A percentile compares a stretch with the other conserved stretches of the same genome.
Conservation (phyloP, 2,113 vertebrate genomes). For the Seriola aureovittata region DNA sequence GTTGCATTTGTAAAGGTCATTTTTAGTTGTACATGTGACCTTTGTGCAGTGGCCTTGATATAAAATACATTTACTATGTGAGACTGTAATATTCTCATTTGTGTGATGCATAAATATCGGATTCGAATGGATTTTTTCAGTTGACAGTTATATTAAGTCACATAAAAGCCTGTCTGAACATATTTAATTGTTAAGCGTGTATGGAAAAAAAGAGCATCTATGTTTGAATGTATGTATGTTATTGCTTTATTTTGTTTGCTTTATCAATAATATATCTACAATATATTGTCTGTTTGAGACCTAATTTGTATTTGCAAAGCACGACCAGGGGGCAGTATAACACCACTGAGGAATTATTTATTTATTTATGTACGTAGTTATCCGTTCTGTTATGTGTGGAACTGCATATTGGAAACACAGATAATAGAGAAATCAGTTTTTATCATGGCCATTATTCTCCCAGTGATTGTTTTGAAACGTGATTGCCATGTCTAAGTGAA, state of each 20-base stretch:
- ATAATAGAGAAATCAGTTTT: neutral
- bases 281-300: neutral
- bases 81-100: conserved; percentile 17
- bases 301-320: neutral
- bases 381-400: neutral
- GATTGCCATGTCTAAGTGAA: neutral
- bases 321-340: conserved; percentile 71
- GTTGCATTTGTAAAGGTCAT: conserved; percentile 26
- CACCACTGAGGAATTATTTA: conserved; percentile 33
- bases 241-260: conserved; percentile 21
- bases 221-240: conserved; percentile 1
- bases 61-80: conserved; percentile 15
- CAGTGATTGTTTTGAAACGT: neutral
- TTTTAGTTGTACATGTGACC: conserved; percentile 38
- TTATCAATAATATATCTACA: conserved; percentile 1
- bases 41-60: neutral
- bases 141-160: neutral
- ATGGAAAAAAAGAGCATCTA: conserved; percentile 1
- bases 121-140: neutral
- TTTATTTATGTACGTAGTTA: neutral
- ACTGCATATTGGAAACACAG: neutral
- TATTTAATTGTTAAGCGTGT: conserved; percentile 12
- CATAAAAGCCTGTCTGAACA: neutral
- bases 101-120: conserved; percentile 24
- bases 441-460: conserved; percentile 3